Percentiles rank a stretch among this genome's conserved stretches.
Evolutionary conservation across 2,888 invertebrate species (phyloP).

Genomic region (Lagria hirta): DNA sequence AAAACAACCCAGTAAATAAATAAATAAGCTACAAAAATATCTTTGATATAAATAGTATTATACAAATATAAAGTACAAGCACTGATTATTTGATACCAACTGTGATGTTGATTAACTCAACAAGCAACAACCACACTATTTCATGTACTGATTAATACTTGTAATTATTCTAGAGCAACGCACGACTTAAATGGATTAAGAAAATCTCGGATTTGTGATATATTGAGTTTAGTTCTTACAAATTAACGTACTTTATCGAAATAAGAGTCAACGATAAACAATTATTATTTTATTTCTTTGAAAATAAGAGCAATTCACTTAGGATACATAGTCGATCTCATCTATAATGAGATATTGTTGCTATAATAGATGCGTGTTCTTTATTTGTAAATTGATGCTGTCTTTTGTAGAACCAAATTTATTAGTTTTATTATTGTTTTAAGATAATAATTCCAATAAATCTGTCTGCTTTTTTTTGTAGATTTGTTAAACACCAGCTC

Average conservation of each 20-base stretch:
- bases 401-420: too few species aligned
- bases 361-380: too few species aligned
- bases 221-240: slow-evolving; percentile 18
- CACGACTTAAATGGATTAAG: slow-evolving; percentile 34
- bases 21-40: too few species aligned
- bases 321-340: too few species aligned
- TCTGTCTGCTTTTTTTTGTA: too few species aligned
- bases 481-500: too few species aligned
- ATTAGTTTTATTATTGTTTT: too few species aligned
- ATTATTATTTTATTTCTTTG: slow-evolving; percentile 21
- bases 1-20: slow-evolving; percentile 18
- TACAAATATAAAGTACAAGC: slow-evolving; percentile 27
- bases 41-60: too few species aligned
- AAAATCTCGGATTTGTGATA: slow-evolving; percentile 28
- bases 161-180: slow-evolving; percentile 34
- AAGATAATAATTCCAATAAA: too few species aligned
- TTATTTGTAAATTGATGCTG: too few species aligned
- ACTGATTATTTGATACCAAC: slow-evolving; percentile 36
- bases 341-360: too few species aligned
- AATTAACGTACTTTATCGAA: slow-evolving; percentile 26
- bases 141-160: slow-evolving; percentile 36
- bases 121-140: slow-evolving; percentile 31
- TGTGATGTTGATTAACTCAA: slow-evolving; percentile 37
- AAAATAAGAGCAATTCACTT: slow-evolving; percentile 17
- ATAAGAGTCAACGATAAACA: slow-evolving; percentile 17